Evolutionary conservation across 1,140 invertebrate species (phyloP).

Genomic region (Papilio polytes): DNA sequence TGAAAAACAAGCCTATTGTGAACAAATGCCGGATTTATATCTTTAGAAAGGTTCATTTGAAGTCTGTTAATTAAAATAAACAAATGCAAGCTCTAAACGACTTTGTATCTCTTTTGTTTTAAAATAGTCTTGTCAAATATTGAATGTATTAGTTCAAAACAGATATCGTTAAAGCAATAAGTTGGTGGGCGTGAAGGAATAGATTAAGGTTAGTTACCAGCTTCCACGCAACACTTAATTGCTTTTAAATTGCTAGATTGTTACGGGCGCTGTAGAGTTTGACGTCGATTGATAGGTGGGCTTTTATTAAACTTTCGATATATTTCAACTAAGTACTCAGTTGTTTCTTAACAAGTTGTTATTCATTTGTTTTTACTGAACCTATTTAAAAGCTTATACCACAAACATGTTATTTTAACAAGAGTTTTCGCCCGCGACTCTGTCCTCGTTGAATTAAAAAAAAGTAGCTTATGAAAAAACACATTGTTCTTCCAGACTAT

Average conservation of each 20-base stretch:
- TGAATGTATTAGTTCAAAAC: neutral
- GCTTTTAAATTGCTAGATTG: slow-evolving; percentile 23
- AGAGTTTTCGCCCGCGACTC: too few species aligned
- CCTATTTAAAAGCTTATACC: neutral
- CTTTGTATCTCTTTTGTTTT: neutral
- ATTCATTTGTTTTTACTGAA: neutral
- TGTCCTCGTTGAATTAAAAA: too few species aligned
- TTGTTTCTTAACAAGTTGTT: neutral
- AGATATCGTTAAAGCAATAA: neutral
- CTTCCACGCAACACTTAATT: slow-evolving; percentile 13
- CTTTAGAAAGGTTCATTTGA: too few species aligned
- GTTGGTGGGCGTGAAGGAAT: slow-evolving; percentile 15
- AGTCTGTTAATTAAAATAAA: neutral
- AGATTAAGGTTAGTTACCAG: slow-evolving; percentile 21
- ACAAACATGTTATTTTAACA: neutral
- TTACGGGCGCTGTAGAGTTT: neutral
- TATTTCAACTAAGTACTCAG: neutral
- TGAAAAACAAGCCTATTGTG: too few species aligned
- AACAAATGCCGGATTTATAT: too few species aligned
- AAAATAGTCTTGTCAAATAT: neutral
- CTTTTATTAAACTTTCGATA: neutral
- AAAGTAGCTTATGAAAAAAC: too few species aligned
- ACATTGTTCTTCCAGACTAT: too few species aligned
- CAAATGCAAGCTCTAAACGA: neutral
- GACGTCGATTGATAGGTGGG: slow-evolving; percentile 13